phyloP scores from a whole-genome alignment of 2,888 invertebrate genomes.

The Andrena dorsata region DNA sequence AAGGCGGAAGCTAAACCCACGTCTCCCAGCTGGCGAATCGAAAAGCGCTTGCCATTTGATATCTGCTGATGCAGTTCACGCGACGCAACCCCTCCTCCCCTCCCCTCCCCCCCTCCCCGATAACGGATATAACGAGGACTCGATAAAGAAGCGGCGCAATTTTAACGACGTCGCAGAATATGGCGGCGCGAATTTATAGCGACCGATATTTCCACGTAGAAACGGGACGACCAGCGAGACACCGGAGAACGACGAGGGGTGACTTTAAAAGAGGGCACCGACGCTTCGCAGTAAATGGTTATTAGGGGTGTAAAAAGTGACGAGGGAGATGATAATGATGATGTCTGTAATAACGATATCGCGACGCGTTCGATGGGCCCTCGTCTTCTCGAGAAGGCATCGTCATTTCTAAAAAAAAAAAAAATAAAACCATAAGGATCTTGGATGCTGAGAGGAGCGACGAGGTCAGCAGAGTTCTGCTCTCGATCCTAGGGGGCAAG shows the following conservation, averaged over 20 bases:
- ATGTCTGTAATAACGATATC: constrained; percentile 55
- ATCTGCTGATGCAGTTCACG: constrained; percentile 24
- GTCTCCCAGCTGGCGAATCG: no score
- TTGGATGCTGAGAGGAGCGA: not conserved
- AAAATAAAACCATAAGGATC: no score
- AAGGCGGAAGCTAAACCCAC: no score
- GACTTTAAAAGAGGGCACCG: not conserved
- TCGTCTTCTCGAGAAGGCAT: not conserved
- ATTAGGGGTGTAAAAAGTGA: constrained; percentile 45
- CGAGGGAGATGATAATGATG: constrained; percentile 26
- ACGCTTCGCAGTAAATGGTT: constrained; percentile 25
- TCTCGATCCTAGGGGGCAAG: not conserved
- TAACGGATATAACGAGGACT: constrained; percentile 27
- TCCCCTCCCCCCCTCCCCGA: no score
- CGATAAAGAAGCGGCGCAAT: constrained; percentile 34
- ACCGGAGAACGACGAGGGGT: not conserved
- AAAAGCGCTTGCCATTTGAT: no score
- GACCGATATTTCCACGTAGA: constrained; percentile 3
- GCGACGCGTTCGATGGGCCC: constrained; percentile 8
- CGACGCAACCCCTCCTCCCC: no score
- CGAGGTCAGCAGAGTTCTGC: constrained; percentile 20
- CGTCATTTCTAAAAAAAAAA: no score
- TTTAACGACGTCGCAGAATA: constrained; percentile 43
- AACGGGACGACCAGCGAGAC: not conserved
- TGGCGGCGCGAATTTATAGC: constrained; percentile 33